Base-by-base conservation (phyloP, 2,888 invertebrate species). In the Rotaria magnacalcarata region DNA sequence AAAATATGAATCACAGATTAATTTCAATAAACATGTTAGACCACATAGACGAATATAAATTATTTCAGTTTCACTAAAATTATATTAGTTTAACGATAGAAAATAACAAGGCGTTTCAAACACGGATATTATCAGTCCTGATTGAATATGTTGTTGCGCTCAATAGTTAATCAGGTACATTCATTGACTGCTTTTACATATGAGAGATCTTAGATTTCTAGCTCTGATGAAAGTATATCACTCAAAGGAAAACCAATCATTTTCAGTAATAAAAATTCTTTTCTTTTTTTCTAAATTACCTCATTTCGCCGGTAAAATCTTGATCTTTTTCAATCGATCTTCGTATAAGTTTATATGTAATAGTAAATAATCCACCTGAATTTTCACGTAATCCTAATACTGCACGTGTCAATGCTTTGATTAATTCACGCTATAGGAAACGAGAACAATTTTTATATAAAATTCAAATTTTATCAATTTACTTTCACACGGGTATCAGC, bases 1-100 rank as follows among this genome's bases (percentile, higher is more conserved):
- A 80, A 80, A 80, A 80, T 80, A 80, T 80, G 80, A 5, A 80
- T 80, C 11, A 80, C 80, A 80, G 3, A 80, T 80, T n/a, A 80
- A 47, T 80, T 80, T 43, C n/a, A 80, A 80, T 80, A 80, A 80
- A 80, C 80, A 80, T 80, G 80, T 24, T 80, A 80, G 11, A 47
- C 80, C 80, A 80, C 80, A 80, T 3, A 80, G n/a, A 47, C 80
- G 80, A 47, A 80, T 80, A n/a, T 80, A 47, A 24, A 80, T 47
- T 24, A 80, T 47, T 80, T 80, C 80, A 11, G 4, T 47, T 80
- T 80, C 80, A 80, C 80, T 80, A 80, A 14, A 52, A 52, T 16
- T 52, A 52, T 16, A 52, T 14, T 52, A 16, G 3, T 14, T 52
- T 4, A 16, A 14, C 16, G 14, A 16, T 52, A 16, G 16, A 14